phyloP scores from a whole-genome alignment of 1,140 invertebrate genomes.

The Melitaea cinxia region DNA sequence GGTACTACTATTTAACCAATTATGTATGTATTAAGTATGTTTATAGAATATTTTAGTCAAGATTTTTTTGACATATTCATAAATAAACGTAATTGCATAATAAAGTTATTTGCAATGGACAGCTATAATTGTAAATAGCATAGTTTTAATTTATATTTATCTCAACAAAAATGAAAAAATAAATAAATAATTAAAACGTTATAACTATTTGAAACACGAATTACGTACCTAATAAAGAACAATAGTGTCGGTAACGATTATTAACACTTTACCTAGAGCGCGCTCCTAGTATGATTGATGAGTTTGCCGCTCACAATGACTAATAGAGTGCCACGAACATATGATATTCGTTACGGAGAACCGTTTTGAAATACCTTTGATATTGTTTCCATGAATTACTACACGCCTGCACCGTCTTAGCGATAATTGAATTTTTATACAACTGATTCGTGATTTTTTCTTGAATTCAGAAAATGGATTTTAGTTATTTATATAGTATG shows the following conservation, averaged over 20 bases:
- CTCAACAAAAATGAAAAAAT: not conserved
- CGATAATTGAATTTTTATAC: slow-evolving; percentile 28
- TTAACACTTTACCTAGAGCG: slow-evolving; percentile 72
- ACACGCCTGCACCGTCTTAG: slow-evolving; percentile 21
- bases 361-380: slow-evolving; percentile 47
- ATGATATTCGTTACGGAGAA: slow-evolving; percentile 64
- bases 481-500: not conserved
- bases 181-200: not conserved
- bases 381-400: slow-evolving; percentile 42
- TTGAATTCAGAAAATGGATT: not conserved
- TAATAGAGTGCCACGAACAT: slow-evolving; percentile 72
- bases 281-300: slow-evolving; percentile 66
- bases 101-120: no score
- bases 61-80: no score
- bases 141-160: no score
- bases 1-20: no score
- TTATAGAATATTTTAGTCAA: no score
- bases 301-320: slow-evolving; percentile 58
- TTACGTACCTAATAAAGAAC: slow-evolving; percentile 50
- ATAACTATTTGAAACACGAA: slow-evolving; percentile 19
- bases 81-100: no score
- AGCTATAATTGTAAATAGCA: no score
- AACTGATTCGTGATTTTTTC: slow-evolving; percentile 14
- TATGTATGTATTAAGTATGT: no score
- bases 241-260: slow-evolving; percentile 65